Conservation (phyloP, 2,888 invertebrate species). For the Blastobasis lacticolella region DNA sequence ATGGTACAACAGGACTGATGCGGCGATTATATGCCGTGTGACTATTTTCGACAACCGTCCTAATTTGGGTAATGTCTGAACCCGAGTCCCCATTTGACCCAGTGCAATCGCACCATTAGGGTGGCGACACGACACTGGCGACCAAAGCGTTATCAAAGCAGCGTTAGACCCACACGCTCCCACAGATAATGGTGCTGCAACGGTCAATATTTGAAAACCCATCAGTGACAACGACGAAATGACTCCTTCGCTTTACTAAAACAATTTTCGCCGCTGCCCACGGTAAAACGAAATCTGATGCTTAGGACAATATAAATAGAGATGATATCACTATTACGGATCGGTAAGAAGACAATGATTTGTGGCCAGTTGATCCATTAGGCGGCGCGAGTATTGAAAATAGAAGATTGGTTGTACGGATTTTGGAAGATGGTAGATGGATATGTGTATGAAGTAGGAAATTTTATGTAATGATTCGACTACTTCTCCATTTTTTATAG, state of each 20-base stretch:
- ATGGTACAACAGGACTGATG: too few relatives aligned
- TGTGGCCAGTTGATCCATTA: slow-evolving; percentile 50
- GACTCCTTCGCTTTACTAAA: slow-evolving; percentile 61
- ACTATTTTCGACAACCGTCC: too few relatives aligned
- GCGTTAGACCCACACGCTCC: slow-evolving; percentile 43
- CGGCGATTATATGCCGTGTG: too few relatives aligned
- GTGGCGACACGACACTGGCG: slow-evolving; percentile 28
- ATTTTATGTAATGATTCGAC: background rate
- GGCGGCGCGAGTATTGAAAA: slow-evolving; percentile 44
- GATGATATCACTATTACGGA: slow-evolving; percentile 17
- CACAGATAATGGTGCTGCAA: slow-evolving; percentile 53
- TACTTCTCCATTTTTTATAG: background rate
- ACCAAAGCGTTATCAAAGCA: slow-evolving; percentile 47
- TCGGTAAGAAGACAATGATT: slow-evolving; percentile 14
- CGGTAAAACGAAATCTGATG: slow-evolving; percentile 16
- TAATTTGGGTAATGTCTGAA: background rate
- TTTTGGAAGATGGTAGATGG: slow-evolving; percentile 28
- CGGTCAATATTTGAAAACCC: slow-evolving; percentile 71
- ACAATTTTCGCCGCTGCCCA: slow-evolving; percentile 25
- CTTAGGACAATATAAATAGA: slow-evolving; percentile 17
- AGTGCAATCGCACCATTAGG: background rate
- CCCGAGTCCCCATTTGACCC: background rate
- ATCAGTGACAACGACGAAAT: slow-evolving; percentile 57
- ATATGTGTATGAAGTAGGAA: too few relatives aligned
- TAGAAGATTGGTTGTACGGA: slow-evolving; percentile 27